Conservation (phyloP, 2,888 invertebrate species). For the Teinopalpus imperialis region DNA sequence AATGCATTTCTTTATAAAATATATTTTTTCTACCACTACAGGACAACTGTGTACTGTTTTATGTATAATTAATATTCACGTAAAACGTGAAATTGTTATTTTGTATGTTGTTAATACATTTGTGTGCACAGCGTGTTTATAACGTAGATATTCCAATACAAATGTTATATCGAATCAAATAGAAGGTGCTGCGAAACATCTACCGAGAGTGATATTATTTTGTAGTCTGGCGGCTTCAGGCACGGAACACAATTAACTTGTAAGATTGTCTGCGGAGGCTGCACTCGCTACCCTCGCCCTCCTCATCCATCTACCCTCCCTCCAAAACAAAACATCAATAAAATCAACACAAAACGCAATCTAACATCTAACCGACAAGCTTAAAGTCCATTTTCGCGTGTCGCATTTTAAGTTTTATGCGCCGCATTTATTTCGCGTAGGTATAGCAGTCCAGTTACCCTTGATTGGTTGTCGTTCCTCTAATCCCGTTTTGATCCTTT, state of each 20-base stretch:
- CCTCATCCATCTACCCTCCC: conserved; percentile 75
- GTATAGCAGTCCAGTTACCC: conserved; percentile 83
- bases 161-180: conserved; percentile 21
- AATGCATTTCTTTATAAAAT: too few species aligned
- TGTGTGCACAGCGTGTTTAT: neutral
- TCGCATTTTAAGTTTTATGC: conserved; percentile 68
- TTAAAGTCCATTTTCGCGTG: conserved; percentile 42
- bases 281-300: conserved; percentile 73
- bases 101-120: too few species aligned
- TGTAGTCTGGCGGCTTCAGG: conserved; percentile 73
- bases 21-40: too few species aligned
- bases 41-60: too few species aligned
- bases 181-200: conserved; percentile 27
- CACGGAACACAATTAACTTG: conserved; percentile 82
- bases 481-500: conserved; percentile 87
- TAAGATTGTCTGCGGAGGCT: conserved; percentile 82
- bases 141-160: conserved; percentile 7
- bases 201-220: conserved; percentile 71
- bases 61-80: too few species aligned
- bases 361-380: conserved; percentile 36
- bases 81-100: too few species aligned
- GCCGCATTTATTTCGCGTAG: conserved; percentile 81
- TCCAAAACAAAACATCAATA: conserved; percentile 82
- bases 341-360: conserved; percentile 45
- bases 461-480: conserved; percentile 87